Evolutionary conservation across 1,140 invertebrate species (phyloP).

Genomic region (Caenorhabditis remanei): DNA sequence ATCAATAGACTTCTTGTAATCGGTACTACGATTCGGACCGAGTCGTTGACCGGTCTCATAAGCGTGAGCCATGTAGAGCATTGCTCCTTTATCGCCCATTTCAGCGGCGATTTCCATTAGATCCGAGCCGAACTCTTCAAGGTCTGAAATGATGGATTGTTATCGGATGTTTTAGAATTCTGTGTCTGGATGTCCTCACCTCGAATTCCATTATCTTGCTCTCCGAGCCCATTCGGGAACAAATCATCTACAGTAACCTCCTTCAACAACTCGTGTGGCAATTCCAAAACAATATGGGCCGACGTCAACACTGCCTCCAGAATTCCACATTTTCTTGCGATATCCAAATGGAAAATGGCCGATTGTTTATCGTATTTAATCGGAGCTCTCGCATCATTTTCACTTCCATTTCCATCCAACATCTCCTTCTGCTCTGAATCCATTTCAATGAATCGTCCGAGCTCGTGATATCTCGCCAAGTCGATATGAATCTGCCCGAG

Average conservation of each 20-base stretch:
- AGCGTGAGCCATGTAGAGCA: constrained; percentile 81
- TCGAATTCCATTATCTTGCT: constrained; percentile 55
- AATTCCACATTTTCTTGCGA: constrained; percentile 81
- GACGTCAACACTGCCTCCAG: constrained; percentile 81
- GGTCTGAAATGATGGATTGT: constrained; percentile 69
- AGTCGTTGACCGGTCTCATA: constrained; percentile 79
- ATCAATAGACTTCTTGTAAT: constrained; percentile 79
- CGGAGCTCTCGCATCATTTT: constrained; percentile 45
- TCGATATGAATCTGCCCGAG: constrained; percentile 81
- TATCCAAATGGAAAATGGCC: constrained; percentile 81
- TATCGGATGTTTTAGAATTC: too few relatives aligned
- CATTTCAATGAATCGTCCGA: constrained; percentile 80
- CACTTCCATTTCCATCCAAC: constrained; percentile 27
- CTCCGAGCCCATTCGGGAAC: constrained; percentile 54
- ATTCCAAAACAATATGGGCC: constrained; percentile 78
- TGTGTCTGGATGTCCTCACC: neutral
- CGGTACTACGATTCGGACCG: constrained; percentile 42
- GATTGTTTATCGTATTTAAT: constrained; percentile 80
- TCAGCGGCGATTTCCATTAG: constrained; percentile 80
- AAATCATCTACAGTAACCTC: constrained; percentile 71
- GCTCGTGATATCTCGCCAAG: constrained; percentile 81
- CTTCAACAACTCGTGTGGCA: constrained; percentile 80
- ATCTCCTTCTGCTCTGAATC: constrained; percentile 68
- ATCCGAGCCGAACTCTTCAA: constrained; percentile 78
- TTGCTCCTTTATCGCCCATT: constrained; percentile 80